phyloP scores from a whole-genome alignment of 2,797 vertebrate species.

The Cossypha dichroa region DNA sequence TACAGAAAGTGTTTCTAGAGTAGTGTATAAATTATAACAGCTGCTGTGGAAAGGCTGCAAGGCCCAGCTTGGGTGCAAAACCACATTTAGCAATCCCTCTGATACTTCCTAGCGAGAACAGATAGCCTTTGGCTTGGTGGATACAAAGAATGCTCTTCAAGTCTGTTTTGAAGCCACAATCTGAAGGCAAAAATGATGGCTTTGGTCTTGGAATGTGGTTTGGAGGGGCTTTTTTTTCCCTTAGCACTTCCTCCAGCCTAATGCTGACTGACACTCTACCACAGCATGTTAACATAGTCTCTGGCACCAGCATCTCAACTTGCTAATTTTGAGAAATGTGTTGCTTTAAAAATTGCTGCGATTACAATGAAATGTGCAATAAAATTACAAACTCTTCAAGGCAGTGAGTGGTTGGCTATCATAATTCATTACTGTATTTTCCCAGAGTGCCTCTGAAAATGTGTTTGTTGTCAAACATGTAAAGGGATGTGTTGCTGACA shows the following conservation, averaged over 20 bases:
- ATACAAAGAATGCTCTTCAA: background rate
- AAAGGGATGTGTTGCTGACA: background rate
- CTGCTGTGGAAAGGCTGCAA: too few relatives aligned
- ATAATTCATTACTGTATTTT: background rate
- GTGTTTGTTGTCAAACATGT: background rate
- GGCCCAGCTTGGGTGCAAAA: too few relatives aligned
- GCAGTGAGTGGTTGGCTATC: background rate
- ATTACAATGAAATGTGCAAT: background rate
- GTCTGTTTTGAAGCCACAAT: accelerated
- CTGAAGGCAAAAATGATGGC: background rate
- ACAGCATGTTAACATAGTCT: accelerated
- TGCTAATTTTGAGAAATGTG: background rate
- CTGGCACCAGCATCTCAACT: background rate
- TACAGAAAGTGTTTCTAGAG: too few relatives aligned
- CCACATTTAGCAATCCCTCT: too few relatives aligned
- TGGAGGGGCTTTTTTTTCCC: background rate
- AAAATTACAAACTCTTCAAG: background rate
- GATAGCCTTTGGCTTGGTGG: background rate
- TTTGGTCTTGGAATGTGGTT: background rate
- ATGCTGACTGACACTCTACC: background rate
- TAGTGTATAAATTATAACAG: too few relatives aligned
- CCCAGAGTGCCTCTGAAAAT: background rate
- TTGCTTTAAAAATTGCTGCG: background rate
- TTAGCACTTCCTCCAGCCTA: background rate
- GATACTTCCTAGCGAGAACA: background rate